These are phyloP conservation scores for Caenorhabditis remanei DNA, from an alignment of 1,140 invertebrate genomes.

Conservation along the genomic window DNA sequence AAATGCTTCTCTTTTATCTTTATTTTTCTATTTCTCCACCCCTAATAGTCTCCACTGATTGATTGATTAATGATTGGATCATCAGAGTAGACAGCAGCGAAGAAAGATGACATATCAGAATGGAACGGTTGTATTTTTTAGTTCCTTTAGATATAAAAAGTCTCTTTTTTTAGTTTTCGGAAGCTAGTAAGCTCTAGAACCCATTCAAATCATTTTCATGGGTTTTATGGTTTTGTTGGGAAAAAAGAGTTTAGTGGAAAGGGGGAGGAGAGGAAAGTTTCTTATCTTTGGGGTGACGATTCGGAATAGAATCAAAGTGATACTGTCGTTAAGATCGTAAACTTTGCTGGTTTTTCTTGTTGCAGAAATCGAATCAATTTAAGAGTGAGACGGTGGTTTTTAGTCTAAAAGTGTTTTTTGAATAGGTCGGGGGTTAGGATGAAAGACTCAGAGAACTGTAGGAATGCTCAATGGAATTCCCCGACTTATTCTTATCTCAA, in stretches of 20 bases:
- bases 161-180: neutral
- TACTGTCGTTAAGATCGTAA: conserved; percentile 30
- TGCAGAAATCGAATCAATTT: too few relatives aligned
- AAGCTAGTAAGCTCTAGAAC: neutral
- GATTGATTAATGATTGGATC: conserved; percentile 17
- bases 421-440: too few relatives aligned
- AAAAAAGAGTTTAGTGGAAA: neutral
- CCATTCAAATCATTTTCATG: conserved; percentile 30
- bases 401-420: too few relatives aligned
- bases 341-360: neutral
- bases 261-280: neutral
- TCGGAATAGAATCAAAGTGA: neutral
- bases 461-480: too few relatives aligned
- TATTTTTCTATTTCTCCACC: neutral
- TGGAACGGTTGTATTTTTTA: neutral
- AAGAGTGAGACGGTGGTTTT: too few relatives aligned
- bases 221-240: neutral
- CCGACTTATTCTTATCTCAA: too few relatives aligned
- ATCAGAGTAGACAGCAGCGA: neutral
- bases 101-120: neutral
- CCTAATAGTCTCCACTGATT: neutral
- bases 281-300: neutral
- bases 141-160: too few relatives aligned
- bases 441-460: too few relatives aligned
- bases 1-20: neutral